Percentiles rank a stretch among this genome's conserved stretches.
Conservation (phyloP, 2,888 invertebrate genomes). For the Psylliodes chrysocephalus region DNA sequence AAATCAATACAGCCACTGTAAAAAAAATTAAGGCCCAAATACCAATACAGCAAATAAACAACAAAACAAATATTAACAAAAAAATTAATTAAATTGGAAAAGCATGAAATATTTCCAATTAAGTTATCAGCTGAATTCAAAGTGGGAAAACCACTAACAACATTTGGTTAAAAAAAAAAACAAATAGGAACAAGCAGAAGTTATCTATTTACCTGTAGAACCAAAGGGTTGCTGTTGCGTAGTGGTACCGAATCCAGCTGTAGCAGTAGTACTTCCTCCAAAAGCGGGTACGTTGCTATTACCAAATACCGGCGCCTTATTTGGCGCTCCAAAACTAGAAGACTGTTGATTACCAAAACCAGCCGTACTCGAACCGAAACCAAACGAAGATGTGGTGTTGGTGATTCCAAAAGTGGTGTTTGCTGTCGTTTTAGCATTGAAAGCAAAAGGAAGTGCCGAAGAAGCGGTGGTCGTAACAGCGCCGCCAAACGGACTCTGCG, state of each 20-base stretch:
- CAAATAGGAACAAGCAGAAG: no score
- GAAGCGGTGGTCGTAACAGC: slow-evolving; percentile 36
- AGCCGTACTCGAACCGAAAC: slow-evolving; percentile 38
- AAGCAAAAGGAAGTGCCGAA: slow-evolving; percentile 28
- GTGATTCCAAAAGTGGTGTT: slow-evolving; percentile 44
- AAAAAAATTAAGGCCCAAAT: neutral
- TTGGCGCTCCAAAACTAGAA: slow-evolving; percentile 44
- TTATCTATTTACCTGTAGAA: slow-evolving; percentile 20
- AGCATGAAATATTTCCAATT: no score
- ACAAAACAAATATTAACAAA: no score
- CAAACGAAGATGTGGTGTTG: slow-evolving; percentile 33
- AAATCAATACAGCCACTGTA: neutral
- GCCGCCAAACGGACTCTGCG: slow-evolving; percentile 37
- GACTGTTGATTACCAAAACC: slow-evolving; percentile 18
- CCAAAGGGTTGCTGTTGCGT: slow-evolving; percentile 24
- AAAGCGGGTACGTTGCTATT: slow-evolving; percentile 19
- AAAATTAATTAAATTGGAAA: no score
- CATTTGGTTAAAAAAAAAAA: no score
- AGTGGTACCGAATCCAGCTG: slow-evolving; percentile 37
- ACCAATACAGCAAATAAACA: no score
- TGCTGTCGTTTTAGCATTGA: slow-evolving; percentile 13
- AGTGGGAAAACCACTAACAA: no score
- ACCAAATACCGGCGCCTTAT: slow-evolving; percentile 46
- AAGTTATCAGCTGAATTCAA: no score
- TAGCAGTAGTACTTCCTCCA: slow-evolving; percentile 34